These are phyloP conservation scores for Scrobipalpa costella DNA, from an alignment of 2,888 invertebrate species.

Conservation along the genomic window DNA sequence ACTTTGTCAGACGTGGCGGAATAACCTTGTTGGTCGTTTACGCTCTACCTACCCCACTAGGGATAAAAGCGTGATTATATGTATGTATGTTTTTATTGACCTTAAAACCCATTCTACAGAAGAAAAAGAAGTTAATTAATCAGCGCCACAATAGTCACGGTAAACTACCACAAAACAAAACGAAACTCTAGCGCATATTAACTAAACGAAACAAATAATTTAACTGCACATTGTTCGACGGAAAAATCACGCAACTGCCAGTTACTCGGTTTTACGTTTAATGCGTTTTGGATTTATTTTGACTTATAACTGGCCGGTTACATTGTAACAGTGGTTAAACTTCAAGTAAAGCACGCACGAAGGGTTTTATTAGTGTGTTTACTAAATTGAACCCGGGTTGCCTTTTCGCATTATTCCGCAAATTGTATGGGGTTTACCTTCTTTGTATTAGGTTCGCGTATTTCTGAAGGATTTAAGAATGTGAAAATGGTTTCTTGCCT, in stretches of 20 bases:
- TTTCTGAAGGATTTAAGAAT: not conserved
- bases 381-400: constrained; percentile 23
- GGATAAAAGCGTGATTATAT: no score
- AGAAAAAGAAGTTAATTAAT: not conserved
- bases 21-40: no score
- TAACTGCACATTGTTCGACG: constrained; percentile 18
- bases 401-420: constrained; percentile 28
- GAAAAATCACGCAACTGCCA: constrained; percentile 3
- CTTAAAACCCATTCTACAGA: no score
- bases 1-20: no score
- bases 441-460: not conserved
- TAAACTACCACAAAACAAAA: not conserved
- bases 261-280: not conserved
- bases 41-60: no score
- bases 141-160: not conserved
- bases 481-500: not conserved
- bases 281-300: constrained; percentile 16
- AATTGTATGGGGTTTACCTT: constrained; percentile 22
- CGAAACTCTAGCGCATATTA: not conserved
- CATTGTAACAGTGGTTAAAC: constrained; percentile 36
- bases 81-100: no score
- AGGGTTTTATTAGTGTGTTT: constrained; percentile 47
- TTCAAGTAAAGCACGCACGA: constrained; percentile 48
- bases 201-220: constrained; percentile 10
- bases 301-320: constrained; percentile 29